Base-by-base conservation (phyloP, 2,888 invertebrate species). In the Morpho deidamia region DNA sequence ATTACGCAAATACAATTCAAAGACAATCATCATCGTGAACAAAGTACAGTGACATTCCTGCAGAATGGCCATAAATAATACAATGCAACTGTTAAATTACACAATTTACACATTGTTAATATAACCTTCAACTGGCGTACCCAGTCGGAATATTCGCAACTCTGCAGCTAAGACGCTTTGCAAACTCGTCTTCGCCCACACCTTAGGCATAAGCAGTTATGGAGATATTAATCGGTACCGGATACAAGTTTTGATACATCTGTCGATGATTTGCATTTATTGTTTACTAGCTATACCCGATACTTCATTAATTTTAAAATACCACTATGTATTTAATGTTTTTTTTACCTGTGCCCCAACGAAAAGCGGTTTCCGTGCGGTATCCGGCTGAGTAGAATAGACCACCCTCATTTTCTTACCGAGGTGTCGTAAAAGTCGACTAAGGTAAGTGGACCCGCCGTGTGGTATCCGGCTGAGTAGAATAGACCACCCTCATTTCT, bases 141-240 rank as follows among this genome's bases (percentile, higher is more conserved):
- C 51, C 33, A 48, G 57, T 47, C 39, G 47, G 44, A 44, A 42
- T 52, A 44, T 54, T 55, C 45, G 52, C 55, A 56, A 58, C 53
- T 51, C 45, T 53, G 49, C 46, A 53, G 38, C 46, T 10, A 40
- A 55, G 44, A 55, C 42, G 38, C 9, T 44, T 43, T 51, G 48
- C 47, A 47, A 55, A 58, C 55, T 53, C 45, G 58, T 58, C 55
- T 51, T 46, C 55, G 55, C 58, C 60, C 53, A 60, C 60, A 60
- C 60, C 60, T 58, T 58, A 23, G 60, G 58, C 60, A 60, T 53
- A 53, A 55, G 48, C 57, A 50, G 42, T 53, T 58, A 55, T 41
- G 41, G 47, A 51, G 46, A 60, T 55, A 57, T 49, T 54, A 51
- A 59, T 51, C 45, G 34, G 40, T 51, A 55, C 51, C 38, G 12